A percentile compares a stretch with the other conserved stretches of the same genome.
phyloP scores from a whole-genome alignment of 1,140 invertebrate genomes.

The Drosophila chauvacae region DNA sequence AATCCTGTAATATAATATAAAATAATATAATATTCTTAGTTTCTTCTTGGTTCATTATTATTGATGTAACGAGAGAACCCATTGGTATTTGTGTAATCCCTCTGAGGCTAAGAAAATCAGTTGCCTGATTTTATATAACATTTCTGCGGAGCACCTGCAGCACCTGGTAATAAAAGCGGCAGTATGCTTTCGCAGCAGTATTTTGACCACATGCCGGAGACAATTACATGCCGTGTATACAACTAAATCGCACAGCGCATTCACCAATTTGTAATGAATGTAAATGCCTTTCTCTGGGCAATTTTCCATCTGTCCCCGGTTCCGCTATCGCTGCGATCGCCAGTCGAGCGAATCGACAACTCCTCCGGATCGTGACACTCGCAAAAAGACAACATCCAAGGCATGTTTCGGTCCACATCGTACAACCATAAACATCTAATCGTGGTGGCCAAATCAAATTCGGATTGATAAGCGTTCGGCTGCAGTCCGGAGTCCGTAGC shows the following conservation, averaged over 20 bases:
- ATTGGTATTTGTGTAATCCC: not conserved
- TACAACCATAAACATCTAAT: conserved; percentile 50
- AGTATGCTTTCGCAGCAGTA: not conserved
- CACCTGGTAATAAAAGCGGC: not conserved
- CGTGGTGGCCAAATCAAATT: conserved; percentile 35
- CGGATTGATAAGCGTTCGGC: conserved; percentile 42
- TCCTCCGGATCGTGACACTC: conserved; percentile 42
- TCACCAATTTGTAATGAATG: conserved; percentile 49
- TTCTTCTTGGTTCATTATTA: not conserved
- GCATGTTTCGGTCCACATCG: conserved; percentile 30
- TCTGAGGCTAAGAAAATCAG: not conserved
- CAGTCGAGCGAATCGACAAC: conserved; percentile 47
- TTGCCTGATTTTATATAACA: not conserved
- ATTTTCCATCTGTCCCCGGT: conserved; percentile 2
- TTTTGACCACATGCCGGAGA: conserved; percentile 4
- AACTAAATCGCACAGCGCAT: conserved; percentile 10
- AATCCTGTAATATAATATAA: not conserved
- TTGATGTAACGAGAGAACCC: not conserved
- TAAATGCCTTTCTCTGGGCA: conserved; percentile 41
- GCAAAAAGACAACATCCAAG: conserved; percentile 27
- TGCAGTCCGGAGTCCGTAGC: not conserved
- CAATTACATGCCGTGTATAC: conserved; percentile 19
- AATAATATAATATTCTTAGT: not conserved
- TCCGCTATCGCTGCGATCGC: conserved; percentile 32
- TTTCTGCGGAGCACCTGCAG: conserved; percentile 11